These are phyloP conservation scores for Ochropleura plecta DNA, from an alignment of 2,888 invertebrate genomes.

Conservation along the genomic window DNA sequence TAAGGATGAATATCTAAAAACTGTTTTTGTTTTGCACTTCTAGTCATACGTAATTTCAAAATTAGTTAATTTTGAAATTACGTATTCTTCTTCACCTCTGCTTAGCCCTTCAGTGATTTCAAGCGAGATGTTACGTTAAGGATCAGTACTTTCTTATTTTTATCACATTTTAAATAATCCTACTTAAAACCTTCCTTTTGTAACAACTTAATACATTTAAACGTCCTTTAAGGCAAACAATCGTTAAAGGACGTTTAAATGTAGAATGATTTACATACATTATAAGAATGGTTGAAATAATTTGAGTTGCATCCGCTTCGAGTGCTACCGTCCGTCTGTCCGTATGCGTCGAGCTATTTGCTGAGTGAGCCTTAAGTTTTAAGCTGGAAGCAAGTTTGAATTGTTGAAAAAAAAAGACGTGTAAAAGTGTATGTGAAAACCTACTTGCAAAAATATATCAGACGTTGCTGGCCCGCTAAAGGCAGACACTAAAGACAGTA, in stretches of 20 bases:
- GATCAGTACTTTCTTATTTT: not conserved
- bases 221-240: constrained; percentile 1
- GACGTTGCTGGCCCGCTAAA: too few relatives aligned
- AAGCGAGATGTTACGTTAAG: too few relatives aligned
- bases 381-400: constrained; percentile 1
- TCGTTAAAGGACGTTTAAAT: constrained; percentile 15
- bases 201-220: not conserved
- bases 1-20: not conserved
- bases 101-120: too few relatives aligned
- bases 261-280: constrained; percentile 34
- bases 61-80: not conserved
- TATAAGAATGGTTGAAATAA: constrained; percentile 41
- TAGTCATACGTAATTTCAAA: not conserved
- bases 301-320: constrained; percentile 45
- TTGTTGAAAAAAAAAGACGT: not conserved
- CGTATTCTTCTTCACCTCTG: not conserved
- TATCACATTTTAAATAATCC: not conserved
- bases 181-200: not conserved
- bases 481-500: too few relatives aligned
- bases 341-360: constrained; percentile 47
- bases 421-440: too few relatives aligned
- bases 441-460: too few relatives aligned
- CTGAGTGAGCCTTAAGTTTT: constrained; percentile 23
- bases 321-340: constrained; percentile 40
- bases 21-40: not conserved